Conservation (phyloP, 2,797 vertebrate species). For the Acrossocheilus wenchowensis region DNA sequence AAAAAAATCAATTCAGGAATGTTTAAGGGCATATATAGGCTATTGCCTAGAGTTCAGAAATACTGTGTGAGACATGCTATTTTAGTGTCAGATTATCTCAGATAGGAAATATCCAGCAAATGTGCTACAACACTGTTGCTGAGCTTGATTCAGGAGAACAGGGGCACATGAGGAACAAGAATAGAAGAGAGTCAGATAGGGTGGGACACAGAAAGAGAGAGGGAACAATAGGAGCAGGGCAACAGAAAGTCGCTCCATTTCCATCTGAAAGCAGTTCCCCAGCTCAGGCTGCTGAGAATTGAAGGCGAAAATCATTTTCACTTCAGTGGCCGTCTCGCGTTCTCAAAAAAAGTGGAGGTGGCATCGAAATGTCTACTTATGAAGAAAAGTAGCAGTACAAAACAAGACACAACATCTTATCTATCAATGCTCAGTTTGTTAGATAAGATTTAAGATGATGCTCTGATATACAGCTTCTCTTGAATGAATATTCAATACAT, state of each 20-base stretch:
- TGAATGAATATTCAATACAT: neutral
- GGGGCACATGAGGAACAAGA: constrained; percentile 34
- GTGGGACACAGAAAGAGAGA: constrained; percentile 4
- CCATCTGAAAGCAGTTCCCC: constrained; percentile 68
- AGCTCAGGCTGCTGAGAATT: constrained; percentile 48
- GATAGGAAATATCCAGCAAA: neutral
- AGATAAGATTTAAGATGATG: neutral
- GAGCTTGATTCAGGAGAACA: neutral
- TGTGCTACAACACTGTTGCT: neutral
- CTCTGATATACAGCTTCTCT: neutral
- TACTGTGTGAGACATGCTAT: neutral
- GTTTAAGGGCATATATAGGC: neutral
- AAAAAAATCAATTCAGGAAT: neutral
- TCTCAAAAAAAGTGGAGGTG: constrained; percentile 41
- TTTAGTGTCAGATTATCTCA: neutral
- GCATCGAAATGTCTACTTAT: neutral
- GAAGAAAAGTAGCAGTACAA: neutral
- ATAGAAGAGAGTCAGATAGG: constrained; percentile 25
- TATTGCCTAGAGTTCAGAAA: neutral
- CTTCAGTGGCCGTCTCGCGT: constrained; percentile 39
- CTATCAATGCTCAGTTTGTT: neutral
- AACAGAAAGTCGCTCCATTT: constrained; percentile 65
- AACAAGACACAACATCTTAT: neutral
- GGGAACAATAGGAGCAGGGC: constrained; percentile 44
- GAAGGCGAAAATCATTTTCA: constrained; percentile 60